A percentile compares a stretch with the other conserved stretches of the same genome.
phyloP scores from a whole-genome alignment of 2,113 vertebrate species.

The Leptobrachium ailaonicum region DNA sequence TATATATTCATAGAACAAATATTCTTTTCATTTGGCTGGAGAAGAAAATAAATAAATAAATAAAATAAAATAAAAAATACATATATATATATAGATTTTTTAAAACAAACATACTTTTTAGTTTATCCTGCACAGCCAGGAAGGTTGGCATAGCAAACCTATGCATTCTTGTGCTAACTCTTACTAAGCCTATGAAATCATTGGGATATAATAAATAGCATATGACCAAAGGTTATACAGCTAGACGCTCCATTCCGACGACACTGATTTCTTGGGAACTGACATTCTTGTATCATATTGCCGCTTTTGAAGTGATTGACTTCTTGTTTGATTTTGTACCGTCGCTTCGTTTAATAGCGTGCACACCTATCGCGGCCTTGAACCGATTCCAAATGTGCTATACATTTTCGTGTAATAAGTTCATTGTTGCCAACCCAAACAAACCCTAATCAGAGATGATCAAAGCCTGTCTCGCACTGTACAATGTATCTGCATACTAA shows the following conservation, averaged over 20 bases:
- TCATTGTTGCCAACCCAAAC: constrained; percentile 82
- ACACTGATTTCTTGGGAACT: constrained; percentile 73
- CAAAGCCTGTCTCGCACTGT: constrained; percentile 79
- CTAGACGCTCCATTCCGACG: constrained; percentile 68
- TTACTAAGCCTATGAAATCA: constrained; percentile 42
- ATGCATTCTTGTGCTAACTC: constrained; percentile 49
- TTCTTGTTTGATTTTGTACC: constrained; percentile 73
- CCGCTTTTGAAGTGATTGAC: constrained; percentile 77
- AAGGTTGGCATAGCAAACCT: constrained; percentile 20
- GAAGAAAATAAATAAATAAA: constrained; percentile 19
- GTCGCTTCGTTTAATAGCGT: constrained; percentile 78
- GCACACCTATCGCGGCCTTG: constrained; percentile 85
- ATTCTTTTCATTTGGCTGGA: constrained; percentile 9
- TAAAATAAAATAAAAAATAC: too few species aligned
- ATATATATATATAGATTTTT: not conserved
- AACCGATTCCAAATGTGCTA: constrained; percentile 83
- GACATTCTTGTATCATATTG: constrained; percentile 66
- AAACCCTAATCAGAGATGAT: constrained; percentile 84
- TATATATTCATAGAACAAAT: not conserved
- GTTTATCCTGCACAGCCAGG: constrained; percentile 7
- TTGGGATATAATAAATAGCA: constrained; percentile 68
- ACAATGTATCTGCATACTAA: constrained; percentile 85
- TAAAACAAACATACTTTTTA: not conserved
- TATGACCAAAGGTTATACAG: constrained; percentile 65
- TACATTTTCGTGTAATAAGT: constrained; percentile 82